Evolutionary conservation across 30 jellyfish, hydroid and myxozoan species (phyloP).

Genomic region (Turritopsis dohrnii): DNA sequence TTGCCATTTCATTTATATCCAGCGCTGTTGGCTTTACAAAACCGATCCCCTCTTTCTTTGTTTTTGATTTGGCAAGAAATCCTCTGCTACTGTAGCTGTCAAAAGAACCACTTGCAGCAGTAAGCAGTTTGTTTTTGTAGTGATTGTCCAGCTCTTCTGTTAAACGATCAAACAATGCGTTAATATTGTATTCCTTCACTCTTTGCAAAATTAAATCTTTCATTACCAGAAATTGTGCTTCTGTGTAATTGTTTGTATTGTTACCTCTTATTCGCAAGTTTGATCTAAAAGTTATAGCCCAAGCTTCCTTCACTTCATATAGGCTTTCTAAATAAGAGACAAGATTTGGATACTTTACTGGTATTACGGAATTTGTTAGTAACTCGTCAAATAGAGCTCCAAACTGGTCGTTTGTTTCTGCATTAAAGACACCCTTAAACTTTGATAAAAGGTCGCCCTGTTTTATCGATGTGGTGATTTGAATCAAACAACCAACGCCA

Average conservation of each 20-base stretch:
- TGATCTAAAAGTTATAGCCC: background rate
- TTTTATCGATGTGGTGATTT: too few relatives aligned
- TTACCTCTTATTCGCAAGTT: background rate
- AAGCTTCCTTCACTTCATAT: background rate
- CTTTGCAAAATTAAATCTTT: conserved; percentile 4
- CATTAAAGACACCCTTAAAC: conserved; percentile 3
- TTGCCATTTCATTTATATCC: background rate
- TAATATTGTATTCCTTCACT: background rate
- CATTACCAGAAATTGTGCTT: conserved; percentile 7
- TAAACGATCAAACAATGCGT: background rate
- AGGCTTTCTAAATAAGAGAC: background rate
- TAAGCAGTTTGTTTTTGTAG: conserved; percentile 2
- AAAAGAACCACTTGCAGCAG: background rate
- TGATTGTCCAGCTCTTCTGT: background rate
- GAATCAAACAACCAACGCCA: background rate
- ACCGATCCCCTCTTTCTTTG: background rate
- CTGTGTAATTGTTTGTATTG: conserved; percentile 19
- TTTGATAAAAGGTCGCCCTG: too few relatives aligned
- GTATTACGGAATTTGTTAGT: background rate
- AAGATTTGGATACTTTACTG: background rate
- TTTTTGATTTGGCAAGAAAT: background rate
- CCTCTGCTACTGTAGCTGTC: background rate
- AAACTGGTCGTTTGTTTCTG: background rate
- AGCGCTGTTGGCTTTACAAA: background rate
- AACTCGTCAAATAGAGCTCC: background rate